Percentiles rank a stretch among this genome's conserved stretches.
phyloP scores from a whole-genome alignment of 2,888 invertebrate species.

The Cosmorhoe ocellata region DNA sequence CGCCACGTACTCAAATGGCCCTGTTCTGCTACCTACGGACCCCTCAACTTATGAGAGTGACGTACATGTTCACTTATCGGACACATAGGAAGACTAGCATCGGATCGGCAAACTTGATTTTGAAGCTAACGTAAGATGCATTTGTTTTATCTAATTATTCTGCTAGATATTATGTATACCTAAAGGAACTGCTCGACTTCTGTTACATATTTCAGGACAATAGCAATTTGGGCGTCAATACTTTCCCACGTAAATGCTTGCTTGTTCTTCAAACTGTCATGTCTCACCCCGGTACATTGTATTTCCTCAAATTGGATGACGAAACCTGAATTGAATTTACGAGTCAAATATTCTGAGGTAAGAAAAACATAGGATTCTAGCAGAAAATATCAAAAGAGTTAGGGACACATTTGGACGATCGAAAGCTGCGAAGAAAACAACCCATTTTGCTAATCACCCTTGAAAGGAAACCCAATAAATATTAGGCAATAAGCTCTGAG shows the following conservation, averaged over 20 bases:
- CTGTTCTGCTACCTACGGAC: conserved; percentile 66
- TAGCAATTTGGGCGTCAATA: conserved; percentile 73
- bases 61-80: conserved; percentile 70
- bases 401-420: no score
- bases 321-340: conserved; percentile 63
- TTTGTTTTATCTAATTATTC: no score
- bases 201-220: conserved; percentile 59
- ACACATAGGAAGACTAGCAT: conserved; percentile 66
- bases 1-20: conserved; percentile 40
- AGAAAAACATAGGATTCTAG: not conserved
- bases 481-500: no score
- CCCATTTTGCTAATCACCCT: no score
- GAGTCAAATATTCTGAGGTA: conserved; percentile 63
- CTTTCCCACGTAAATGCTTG: conserved; percentile 76
- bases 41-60: conserved; percentile 68
- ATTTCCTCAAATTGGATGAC: conserved; percentile 71
- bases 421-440: no score
- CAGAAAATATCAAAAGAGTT: no score
- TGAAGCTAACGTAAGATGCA: conserved; percentile 66
- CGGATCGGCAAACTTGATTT: conserved; percentile 66
- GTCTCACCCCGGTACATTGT: conserved; percentile 70
- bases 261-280: conserved; percentile 75
- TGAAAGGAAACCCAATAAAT: no score
- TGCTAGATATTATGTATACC: no score
- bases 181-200: no score